Evolutionary conservation across 2,113 vertebrate genomes (phyloP).

Genomic region (Eulemur rufifrons): DNA sequence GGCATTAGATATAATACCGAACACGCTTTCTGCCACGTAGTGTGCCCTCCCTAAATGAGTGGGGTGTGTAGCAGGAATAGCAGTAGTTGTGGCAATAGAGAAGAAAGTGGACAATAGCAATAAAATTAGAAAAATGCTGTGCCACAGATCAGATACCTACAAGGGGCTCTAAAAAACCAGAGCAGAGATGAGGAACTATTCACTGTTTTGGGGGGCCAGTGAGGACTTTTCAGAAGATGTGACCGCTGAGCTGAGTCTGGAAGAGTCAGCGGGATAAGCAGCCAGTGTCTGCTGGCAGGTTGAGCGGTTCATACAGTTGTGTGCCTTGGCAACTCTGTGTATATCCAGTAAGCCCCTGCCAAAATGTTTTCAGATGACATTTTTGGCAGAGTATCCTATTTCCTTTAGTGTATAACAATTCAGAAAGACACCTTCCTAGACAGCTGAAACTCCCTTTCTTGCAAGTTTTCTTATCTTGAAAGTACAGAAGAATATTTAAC

Average conservation of each 20-base stretch:
- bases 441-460: background rate
- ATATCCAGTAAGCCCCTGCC: background rate
- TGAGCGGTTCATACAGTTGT: background rate
- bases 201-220: background rate
- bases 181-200: background rate
- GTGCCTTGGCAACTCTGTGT: background rate
- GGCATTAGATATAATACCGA: background rate
- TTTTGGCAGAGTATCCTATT: background rate
- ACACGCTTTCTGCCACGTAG: background rate
- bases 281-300: background rate
- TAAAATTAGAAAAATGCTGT: background rate
- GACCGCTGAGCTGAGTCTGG: background rate
- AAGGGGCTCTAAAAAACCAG: background rate
- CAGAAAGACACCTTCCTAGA: background rate
- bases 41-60: background rate
- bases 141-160: background rate
- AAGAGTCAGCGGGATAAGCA: background rate
- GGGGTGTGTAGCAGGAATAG: background rate
- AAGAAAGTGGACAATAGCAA: background rate
- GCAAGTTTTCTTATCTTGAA: background rate
- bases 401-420: background rate
- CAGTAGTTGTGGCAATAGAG: background rate
- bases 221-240: background rate
- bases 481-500: background rate
- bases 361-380: background rate